Base-by-base conservation (phyloP, 2,797 vertebrate genomes). In the Zalophus californianus region DNA sequence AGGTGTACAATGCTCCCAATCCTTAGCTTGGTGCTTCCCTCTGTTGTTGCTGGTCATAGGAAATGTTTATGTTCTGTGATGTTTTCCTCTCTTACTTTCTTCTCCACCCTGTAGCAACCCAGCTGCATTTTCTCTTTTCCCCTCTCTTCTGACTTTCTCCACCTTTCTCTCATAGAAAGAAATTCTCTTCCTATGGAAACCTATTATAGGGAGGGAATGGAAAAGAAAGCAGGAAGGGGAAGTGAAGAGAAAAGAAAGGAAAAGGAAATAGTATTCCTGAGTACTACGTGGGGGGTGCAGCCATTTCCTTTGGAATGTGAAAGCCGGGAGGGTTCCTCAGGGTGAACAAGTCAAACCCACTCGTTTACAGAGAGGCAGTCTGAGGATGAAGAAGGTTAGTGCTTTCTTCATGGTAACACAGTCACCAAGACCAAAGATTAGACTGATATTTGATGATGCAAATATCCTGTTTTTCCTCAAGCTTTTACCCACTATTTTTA, bases 151-250 rank as follows among this genome's bases (percentile, higher is more conserved):
- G 41, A 23, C 48, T 80, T 73, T 72, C 29, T 94, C 41, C 29
- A 64, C 21, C 18, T 94, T 64, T 79, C 25, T 92, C 58, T 92
- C 41, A 35, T 20, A 73, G 32, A 68, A 12, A 35, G 6, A n/a
- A 70, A 83, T 92, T 72, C 35, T 90, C 75, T 52, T 58, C 35
- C 72, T 93, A 75, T 16, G 29, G 41, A 84, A 93, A 52, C 16
- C 21, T 66, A 4, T 72, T 35, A 44, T 16, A 21, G 38, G 41
- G 66, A 91, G 29, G 27, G 27, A 77, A 75, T 87, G 29, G 14
- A 56, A 83, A 82, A 18, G 8, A 64, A 89, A 89, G 54, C 48
- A 89, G n/a, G 38, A 90, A 68, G 13, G 29, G 18, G 44, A 38
- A 44, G 14, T 18, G 5, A 77, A 70, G 68, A 52, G 18, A 29